Evolutionary conservation across 2,113 vertebrate genomes (phyloP).

Genomic region (Otocyon megalotis): DNA sequence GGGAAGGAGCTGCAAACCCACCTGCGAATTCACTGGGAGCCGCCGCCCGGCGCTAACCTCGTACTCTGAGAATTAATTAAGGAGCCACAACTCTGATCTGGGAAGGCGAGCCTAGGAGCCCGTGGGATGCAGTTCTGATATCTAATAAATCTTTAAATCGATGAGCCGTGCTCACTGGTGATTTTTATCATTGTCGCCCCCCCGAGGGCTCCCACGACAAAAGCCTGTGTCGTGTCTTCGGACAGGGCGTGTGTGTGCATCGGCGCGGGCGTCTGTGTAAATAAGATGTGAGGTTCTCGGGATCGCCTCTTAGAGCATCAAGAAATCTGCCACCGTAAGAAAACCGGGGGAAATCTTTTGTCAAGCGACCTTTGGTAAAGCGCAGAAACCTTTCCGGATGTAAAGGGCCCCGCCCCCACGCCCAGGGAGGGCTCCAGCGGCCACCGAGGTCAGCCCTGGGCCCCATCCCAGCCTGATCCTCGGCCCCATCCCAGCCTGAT

Average conservation of each 20-base stretch:
- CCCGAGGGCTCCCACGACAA: constrained; percentile 4
- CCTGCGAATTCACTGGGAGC: not conserved
- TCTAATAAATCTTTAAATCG: constrained; percentile 59
- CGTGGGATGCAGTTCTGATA: constrained; percentile 18
- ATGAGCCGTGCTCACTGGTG: not conserved
- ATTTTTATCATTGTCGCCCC: constrained; percentile 46
- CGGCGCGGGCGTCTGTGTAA: not conserved
- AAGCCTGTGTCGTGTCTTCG: not conserved
- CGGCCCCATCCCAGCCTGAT: no score
- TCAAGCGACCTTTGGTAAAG: not conserved
- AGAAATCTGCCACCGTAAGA: not conserved
- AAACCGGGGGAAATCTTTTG: not conserved
- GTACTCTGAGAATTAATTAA: not conserved
- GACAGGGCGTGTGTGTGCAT: not conserved
- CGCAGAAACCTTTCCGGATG: not conserved
- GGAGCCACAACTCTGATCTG: constrained; percentile 33
- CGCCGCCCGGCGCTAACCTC: not conserved
- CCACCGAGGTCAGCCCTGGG: not conserved
- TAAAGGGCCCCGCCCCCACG: not conserved
- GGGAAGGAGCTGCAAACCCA: not conserved
- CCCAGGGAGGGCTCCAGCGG: not conserved
- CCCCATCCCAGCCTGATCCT: not conserved
- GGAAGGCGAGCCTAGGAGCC: not conserved
- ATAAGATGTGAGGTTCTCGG: not conserved
- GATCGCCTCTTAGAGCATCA: constrained; percentile 24